phyloP scores from a whole-genome alignment of 2,888 invertebrate genomes.

The Sarcophaga variegata region DNA sequence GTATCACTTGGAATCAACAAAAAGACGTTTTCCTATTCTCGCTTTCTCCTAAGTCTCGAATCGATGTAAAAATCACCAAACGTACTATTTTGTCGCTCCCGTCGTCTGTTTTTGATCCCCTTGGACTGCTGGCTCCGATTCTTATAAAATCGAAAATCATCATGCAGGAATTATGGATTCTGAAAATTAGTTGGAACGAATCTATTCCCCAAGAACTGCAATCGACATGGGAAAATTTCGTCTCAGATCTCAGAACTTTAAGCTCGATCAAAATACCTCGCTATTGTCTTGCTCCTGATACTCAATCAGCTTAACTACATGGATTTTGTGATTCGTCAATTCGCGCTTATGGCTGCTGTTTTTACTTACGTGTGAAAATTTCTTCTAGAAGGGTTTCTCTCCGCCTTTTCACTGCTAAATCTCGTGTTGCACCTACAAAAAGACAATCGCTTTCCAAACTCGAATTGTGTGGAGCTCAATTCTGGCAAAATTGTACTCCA shows the following conservation, averaged over 20 bases:
- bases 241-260: too few species aligned
- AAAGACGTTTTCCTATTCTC: slow-evolving; percentile 48
- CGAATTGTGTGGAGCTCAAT: slow-evolving; percentile 49
- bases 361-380: slow-evolving; percentile 31
- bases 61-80: not conserved
- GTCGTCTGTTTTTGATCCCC: slow-evolving; percentile 53
- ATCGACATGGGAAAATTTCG: too few species aligned
- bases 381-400: not conserved
- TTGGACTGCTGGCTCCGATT: slow-evolving; percentile 46
- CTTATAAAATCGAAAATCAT: slow-evolving; percentile 40
- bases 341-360: slow-evolving; percentile 53
- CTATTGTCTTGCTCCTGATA: too few species aligned
- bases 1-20: slow-evolving; percentile 44
- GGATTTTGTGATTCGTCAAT: slow-evolving; percentile 55
- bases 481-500: slow-evolving; percentile 3
- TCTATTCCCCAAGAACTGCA: too few species aligned
- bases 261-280: too few species aligned
- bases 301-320: slow-evolving; percentile 25
- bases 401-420: slow-evolving; percentile 27
- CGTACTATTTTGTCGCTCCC: slow-evolving; percentile 12
- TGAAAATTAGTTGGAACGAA: too few species aligned
- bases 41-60: slow-evolving; percentile 14
- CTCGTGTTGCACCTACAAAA: too few species aligned
- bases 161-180: too few species aligned
- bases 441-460: too few species aligned